Evolutionary conservation across 2,797 vertebrate species (phyloP).

Genomic region (Otolemur crassicaudatus): DNA sequence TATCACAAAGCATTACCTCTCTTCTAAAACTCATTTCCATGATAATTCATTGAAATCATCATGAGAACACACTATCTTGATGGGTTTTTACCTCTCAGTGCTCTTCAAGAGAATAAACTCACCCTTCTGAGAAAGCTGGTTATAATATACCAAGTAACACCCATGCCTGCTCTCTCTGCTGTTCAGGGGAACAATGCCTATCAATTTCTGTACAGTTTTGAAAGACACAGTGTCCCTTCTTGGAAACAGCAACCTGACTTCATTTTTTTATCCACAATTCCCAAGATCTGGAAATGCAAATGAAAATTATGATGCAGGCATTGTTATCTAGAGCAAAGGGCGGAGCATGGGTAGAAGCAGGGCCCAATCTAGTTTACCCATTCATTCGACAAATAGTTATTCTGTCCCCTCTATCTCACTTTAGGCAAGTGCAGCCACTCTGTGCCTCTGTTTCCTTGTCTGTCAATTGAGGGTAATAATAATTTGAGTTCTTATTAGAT

Average conservation of each 20-base stretch:
- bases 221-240: slow-evolving; percentile 64
- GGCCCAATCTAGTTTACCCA: background rate
- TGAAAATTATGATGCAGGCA: background rate
- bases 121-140: slow-evolving; percentile 64
- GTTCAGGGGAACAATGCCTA: slow-evolving; percentile 62
- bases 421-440: slow-evolving; percentile 41
- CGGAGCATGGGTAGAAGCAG: background rate
- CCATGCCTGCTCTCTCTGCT: background rate
- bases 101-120: slow-evolving; percentile 73
- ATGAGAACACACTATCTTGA: slow-evolving; percentile 82
- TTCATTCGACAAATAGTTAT: slow-evolving; percentile 66
- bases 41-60: slow-evolving; percentile 84
- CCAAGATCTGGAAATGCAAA: slow-evolving; percentile 71
- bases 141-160: slow-evolving; percentile 57
- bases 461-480: slow-evolving; percentile 67
- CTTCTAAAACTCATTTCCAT: slow-evolving; percentile 82
- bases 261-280: slow-evolving; percentile 73
- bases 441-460: slow-evolving; percentile 63
- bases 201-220: slow-evolving; percentile 64
- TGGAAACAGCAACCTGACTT: slow-evolving; percentile 63
- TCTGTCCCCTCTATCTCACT: slow-evolving; percentile 65
- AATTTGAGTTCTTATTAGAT: slow-evolving; percentile 67
- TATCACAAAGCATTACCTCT: slow-evolving; percentile 82
- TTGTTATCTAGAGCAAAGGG: background rate
- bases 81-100: slow-evolving; percentile 76